Evolutionary conservation across 2,113 vertebrate genomes (phyloP).

Genomic region (Psilopsiagon aurifrons): DNA sequence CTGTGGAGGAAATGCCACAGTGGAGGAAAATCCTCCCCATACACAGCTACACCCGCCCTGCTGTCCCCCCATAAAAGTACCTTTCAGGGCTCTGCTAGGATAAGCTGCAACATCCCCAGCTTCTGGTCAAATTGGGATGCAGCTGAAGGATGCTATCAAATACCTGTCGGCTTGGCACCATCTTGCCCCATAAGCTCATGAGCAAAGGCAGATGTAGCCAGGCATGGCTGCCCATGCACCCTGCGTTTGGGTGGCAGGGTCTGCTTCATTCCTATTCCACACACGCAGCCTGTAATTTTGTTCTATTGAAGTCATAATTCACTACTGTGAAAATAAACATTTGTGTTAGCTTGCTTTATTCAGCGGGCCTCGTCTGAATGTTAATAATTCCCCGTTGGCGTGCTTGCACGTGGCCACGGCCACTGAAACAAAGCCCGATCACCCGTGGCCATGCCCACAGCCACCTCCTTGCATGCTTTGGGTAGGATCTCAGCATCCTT

Average conservation of each 20-base stretch:
- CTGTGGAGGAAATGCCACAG: neutral
- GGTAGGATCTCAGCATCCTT: neutral
- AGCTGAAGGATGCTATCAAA: neutral
- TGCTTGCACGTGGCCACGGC: neutral
- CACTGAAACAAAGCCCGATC: rapidly evolving
- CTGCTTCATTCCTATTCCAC: neutral
- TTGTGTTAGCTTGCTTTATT: constrained; percentile 48
- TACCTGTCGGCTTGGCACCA: neutral
- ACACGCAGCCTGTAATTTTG: constrained; percentile 49
- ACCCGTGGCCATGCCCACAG: neutral
- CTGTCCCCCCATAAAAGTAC: neutral
- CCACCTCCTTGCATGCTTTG: rapidly evolving
- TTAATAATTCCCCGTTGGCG: neutral
- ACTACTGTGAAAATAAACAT: constrained; percentile 68
- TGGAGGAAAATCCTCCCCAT: neutral
- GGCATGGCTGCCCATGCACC: neutral
- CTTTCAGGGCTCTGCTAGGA: rapidly evolving
- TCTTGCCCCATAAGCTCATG: neutral
- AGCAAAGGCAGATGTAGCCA: neutral
- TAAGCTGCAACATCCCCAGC: rapidly evolving
- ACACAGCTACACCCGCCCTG: rapidly evolving
- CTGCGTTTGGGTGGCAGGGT: neutral
- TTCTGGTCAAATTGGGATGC: neutral
- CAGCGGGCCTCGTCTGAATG: neutral
- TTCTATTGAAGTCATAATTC: constrained; percentile 65